Evolutionary conservation across 2,797 vertebrate genomes (phyloP).

Genomic region (Manis javanica): DNA sequence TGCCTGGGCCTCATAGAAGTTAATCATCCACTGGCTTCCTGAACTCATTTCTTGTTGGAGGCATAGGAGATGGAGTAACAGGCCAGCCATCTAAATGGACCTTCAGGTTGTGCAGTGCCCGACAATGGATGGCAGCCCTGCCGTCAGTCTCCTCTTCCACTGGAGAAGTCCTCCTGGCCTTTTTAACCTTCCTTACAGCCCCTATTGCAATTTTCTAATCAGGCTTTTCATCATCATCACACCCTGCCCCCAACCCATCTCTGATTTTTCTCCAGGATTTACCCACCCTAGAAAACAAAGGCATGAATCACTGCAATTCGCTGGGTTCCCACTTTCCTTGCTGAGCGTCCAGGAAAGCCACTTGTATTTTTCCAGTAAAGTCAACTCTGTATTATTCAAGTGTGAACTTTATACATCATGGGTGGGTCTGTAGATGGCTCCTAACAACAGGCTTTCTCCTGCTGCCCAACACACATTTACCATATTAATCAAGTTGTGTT

Average conservation of each 20-base stretch:
- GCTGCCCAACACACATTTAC: conserved; percentile 43
- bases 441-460: conserved; percentile 58
- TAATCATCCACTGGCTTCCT: background rate
- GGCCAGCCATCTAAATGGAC: background rate
- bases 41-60: background rate
- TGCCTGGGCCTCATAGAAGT: background rate
- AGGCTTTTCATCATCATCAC: background rate
- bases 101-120: background rate
- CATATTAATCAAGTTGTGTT: conserved; percentile 57
- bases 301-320: conserved; percentile 23
- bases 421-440: conserved; percentile 64
- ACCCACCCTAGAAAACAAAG: conserved; percentile 64
- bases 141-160: background rate
- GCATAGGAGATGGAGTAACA: background rate
- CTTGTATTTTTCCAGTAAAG: conserved; percentile 42
- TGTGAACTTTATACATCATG: conserved; percentile 58
- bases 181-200: background rate
- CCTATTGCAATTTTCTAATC: background rate
- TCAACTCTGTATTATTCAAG: conserved; percentile 66
- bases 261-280: conserved; percentile 50
- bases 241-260: background rate
- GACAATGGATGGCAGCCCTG: background rate
- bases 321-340: conserved; percentile 46
- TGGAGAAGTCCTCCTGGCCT: background rate
- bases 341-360: conserved; percentile 48